Evolutionary conservation across 2,797 vertebrate genomes (phyloP).

Genomic region (Rhinoraja longicauda): DNA sequence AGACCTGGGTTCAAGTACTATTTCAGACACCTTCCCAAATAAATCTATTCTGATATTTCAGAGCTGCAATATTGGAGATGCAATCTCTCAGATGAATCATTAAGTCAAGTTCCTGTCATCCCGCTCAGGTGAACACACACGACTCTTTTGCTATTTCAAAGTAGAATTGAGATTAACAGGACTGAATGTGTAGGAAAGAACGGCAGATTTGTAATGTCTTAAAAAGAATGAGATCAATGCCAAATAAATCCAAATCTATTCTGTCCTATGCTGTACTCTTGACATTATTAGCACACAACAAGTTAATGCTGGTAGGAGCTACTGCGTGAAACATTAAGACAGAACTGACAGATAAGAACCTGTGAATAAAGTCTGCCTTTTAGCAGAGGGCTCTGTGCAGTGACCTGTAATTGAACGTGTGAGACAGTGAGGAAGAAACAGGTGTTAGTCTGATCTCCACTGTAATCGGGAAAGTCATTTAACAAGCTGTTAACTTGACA

Average conservation of each 20-base stretch:
- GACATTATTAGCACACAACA: not conserved
- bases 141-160: too few species aligned
- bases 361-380: constrained; percentile 11
- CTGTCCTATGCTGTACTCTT: not conserved
- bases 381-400: not conserved
- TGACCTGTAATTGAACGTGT: not conserved
- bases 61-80: too few species aligned
- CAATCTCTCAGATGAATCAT: too few species aligned
- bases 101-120: too few species aligned
- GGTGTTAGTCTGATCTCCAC: constrained; percentile 12
- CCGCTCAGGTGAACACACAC: too few species aligned
- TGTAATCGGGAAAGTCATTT: not conserved
- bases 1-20: too few species aligned
- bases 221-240: too few species aligned
- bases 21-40: too few species aligned
- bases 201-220: too few species aligned
- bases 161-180: too few species aligned
- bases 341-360: not conserved
- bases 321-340: not conserved
- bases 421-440: constrained; percentile 19
- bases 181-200: too few species aligned
- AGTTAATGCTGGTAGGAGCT: not conserved
- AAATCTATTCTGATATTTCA: too few species aligned
- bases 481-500: not conserved
- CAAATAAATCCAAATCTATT: not conserved